These are phyloP conservation scores for Rhopilema esculentum DNA, from an alignment of 30 jellyfish, hydroid and myxozoan genomes.

Conservation along the genomic window DNA sequence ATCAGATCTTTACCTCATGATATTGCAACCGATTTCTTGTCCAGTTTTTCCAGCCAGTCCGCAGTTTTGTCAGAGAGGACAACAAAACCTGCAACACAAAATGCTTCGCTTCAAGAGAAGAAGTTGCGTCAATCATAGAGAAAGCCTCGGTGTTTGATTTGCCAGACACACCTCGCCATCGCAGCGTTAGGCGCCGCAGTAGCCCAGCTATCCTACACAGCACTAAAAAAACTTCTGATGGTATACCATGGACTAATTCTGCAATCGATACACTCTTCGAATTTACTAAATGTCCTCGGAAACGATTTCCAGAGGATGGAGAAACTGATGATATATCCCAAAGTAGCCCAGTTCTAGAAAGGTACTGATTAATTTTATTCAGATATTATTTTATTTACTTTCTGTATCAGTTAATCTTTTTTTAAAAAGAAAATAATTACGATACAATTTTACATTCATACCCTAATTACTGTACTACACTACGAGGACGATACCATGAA, in stretches of 20 bases:
- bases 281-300: conserved; percentile 34
- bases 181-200: conserved; percentile 71
- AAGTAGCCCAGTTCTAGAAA: conserved; percentile 19
- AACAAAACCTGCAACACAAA: background rate
- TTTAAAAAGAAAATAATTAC: too few species aligned
- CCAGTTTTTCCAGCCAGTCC: conserved; percentile 68
- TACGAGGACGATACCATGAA: too few species aligned
- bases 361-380: conserved; percentile 6
- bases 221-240: conserved; percentile 19
- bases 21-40: background rate
- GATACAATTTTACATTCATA: too few species aligned
- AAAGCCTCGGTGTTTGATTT: conserved; percentile 13
- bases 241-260: conserved; percentile 56
- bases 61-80: conserved; percentile 50
- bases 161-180: conserved; percentile 76
- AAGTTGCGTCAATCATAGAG: conserved; percentile 39
- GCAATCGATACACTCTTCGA: conserved; percentile 60
- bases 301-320: conserved; percentile 45
- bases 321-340: conserved; percentile 32
- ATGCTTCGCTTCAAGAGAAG: conserved; percentile 53
- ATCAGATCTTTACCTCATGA: too few species aligned
- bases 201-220: conserved; percentile 57
- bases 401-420: background rate
- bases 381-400: background rate
- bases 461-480: too few species aligned